phyloP scores from a whole-genome alignment of 2,888 invertebrate species.

The Caenorhabditis panamensis region DNA sequence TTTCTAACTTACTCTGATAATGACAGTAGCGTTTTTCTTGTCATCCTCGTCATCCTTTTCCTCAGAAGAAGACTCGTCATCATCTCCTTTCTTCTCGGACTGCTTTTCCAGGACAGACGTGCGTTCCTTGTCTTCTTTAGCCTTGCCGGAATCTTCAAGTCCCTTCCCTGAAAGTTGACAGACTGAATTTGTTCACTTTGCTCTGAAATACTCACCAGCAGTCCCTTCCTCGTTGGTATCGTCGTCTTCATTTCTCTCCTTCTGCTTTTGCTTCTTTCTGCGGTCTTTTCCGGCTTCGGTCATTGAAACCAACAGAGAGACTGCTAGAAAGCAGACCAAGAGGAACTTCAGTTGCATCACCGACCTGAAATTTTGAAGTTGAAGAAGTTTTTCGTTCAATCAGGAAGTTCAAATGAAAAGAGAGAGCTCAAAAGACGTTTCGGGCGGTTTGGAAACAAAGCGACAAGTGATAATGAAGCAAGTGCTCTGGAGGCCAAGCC shows the following conservation, averaged over 20 bases:
- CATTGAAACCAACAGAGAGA: slow-evolving; percentile 23
- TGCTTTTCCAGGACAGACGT: slow-evolving; percentile 41
- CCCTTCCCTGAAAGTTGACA: background rate
- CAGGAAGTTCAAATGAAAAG: background rate
- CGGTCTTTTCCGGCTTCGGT: slow-evolving; percentile 47
- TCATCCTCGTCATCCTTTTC: slow-evolving; percentile 33
- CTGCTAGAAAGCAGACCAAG: slow-evolving; percentile 26
- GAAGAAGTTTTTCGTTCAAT: background rate
- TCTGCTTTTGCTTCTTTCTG: slow-evolving; percentile 48
- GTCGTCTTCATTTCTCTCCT: slow-evolving; percentile 39
- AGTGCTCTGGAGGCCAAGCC: background rate
- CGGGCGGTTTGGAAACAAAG: background rate
- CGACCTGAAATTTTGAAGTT: slow-evolving; percentile 6
- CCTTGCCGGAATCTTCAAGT: slow-evolving; percentile 41
- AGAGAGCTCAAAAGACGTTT: background rate
- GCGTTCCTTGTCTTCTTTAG: slow-evolving; percentile 39
- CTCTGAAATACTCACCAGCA: slow-evolving; percentile 38
- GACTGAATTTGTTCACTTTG: too few species aligned
- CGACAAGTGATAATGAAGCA: background rate
- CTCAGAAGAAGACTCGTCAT: slow-evolving; percentile 39
- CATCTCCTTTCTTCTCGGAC: slow-evolving; percentile 30
- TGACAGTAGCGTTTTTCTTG: slow-evolving; percentile 33
- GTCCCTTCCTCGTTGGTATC: background rate
- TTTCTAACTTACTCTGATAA: slow-evolving; percentile 27
- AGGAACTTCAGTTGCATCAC: slow-evolving; percentile 47